These are phyloP conservation scores for Ariolimax columbianus DNA, from an alignment of 2,888 invertebrate genomes.

Conservation along the genomic window DNA sequence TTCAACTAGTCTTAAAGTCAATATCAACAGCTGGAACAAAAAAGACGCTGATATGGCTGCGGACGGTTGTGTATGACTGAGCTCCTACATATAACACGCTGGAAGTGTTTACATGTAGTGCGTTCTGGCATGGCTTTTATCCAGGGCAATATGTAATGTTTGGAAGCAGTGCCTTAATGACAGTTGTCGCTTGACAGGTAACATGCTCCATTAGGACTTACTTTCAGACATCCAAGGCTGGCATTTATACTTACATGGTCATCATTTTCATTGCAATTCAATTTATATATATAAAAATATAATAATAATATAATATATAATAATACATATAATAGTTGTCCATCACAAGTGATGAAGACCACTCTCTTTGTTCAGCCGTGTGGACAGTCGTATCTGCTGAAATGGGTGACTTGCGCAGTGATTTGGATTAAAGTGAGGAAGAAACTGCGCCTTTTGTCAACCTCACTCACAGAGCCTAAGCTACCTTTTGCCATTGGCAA, in stretches of 20 bases:
- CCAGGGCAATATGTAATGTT: slow-evolving; percentile 93
- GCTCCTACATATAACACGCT: slow-evolving; percentile 85
- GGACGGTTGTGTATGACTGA: slow-evolving; percentile 93
- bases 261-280: slow-evolving; percentile 90
- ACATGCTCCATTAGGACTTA: slow-evolving; percentile 86
- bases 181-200: slow-evolving; percentile 90
- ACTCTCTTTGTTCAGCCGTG: no score
- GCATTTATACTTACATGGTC: slow-evolving; percentile 85
- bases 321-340: no score
- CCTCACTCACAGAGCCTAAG: no score
- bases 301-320: no score
- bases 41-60: slow-evolving; percentile 95
- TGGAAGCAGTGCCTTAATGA: slow-evolving; percentile 91
- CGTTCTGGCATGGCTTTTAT: slow-evolving; percentile 90
- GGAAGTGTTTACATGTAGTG: slow-evolving; percentile 79
- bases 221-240: slow-evolving; percentile 81
- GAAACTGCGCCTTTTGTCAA: no score
- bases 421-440: no score
- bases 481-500: no score
- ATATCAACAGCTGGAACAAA: slow-evolving; percentile 95
- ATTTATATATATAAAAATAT: no score
- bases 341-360: no score
- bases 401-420: no score
- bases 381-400: no score
- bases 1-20: slow-evolving; percentile 88